Conservation (phyloP, 2,113 vertebrate species). For the Zootoca vivipara region DNA sequence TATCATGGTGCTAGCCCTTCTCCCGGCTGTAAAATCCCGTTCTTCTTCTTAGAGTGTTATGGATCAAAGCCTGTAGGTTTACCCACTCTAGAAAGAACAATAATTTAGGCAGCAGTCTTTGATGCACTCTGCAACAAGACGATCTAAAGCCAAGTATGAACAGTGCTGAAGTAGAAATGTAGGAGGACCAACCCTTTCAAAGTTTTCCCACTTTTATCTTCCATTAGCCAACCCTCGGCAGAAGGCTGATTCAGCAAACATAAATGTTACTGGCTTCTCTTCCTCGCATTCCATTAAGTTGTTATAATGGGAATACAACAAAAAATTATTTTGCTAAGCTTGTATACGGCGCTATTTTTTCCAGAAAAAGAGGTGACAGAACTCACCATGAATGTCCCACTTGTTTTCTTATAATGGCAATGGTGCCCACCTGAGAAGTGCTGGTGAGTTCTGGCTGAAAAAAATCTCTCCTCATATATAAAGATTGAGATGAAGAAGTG, state of each 20-base stretch:
- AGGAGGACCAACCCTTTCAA: neutral
- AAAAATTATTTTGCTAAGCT: neutral
- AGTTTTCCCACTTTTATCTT: neutral
- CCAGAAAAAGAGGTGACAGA: neutral
- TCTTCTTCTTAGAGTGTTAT: neutral
- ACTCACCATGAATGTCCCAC: too few species aligned
- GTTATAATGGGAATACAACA: neutral
- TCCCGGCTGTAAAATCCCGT: slow-evolving; percentile 20
- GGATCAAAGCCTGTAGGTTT: neutral
- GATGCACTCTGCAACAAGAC: neutral
- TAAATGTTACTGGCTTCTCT: neutral
- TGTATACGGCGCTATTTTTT: neutral
- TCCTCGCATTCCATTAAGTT: neutral
- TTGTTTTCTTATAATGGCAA: too few species aligned
- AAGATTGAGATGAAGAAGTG: neutral
- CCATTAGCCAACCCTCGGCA: neutral
- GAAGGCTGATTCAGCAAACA: neutral
- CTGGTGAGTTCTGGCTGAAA: neutral
- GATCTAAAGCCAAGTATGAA: neutral
- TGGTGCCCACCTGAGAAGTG: too few species aligned
- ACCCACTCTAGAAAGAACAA: neutral
- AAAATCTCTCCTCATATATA: neutral
- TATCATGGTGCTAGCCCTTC: neutral
- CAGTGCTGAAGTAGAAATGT: neutral
- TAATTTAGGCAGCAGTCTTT: neutral